These are phyloP conservation scores for Poecilia wingei DNA, from an alignment of 2,797 vertebrate genomes.

Conservation along the genomic window DNA sequence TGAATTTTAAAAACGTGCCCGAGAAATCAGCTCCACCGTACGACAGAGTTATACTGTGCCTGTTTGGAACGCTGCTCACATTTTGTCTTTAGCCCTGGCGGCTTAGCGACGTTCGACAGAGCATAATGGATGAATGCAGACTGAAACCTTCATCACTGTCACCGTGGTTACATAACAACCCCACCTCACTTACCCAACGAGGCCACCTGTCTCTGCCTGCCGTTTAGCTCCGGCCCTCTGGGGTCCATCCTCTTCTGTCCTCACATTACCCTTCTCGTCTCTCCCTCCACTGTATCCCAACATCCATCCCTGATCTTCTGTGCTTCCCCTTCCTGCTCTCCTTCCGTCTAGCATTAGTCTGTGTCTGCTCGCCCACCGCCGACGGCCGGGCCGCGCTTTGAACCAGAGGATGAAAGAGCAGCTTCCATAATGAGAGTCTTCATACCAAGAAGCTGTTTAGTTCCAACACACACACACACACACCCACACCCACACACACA, in stretches of 20 bases:
- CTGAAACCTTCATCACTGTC: constrained; percentile 7
- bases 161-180: constrained; percentile 34
- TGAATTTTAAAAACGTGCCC: not conserved
- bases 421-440: constrained; percentile 73
- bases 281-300: constrained; percentile 24
- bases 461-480: constrained; percentile 24
- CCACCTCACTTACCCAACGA: not conserved
- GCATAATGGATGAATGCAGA: constrained; percentile 12
- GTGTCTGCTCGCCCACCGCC: constrained; percentile 56
- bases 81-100: not conserved
- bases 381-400: constrained; percentile 64
- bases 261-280: constrained; percentile 17
- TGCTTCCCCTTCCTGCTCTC: constrained; percentile 22
- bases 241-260: constrained; percentile 24
- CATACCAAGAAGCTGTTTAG: constrained; percentile 62
- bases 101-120: constrained; percentile 19
- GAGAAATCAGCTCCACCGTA: not conserved
- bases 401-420: constrained; percentile 74
- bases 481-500: not conserved
- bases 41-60: constrained; percentile 11
- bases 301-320: constrained; percentile 37
- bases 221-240: not conserved
- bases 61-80: constrained; percentile 26
- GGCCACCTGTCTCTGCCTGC: constrained; percentile 7
- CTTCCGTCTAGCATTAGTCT: constrained; percentile 50